Conservation (phyloP, 2,888 invertebrate genomes). For the Volucella inflata region DNA sequence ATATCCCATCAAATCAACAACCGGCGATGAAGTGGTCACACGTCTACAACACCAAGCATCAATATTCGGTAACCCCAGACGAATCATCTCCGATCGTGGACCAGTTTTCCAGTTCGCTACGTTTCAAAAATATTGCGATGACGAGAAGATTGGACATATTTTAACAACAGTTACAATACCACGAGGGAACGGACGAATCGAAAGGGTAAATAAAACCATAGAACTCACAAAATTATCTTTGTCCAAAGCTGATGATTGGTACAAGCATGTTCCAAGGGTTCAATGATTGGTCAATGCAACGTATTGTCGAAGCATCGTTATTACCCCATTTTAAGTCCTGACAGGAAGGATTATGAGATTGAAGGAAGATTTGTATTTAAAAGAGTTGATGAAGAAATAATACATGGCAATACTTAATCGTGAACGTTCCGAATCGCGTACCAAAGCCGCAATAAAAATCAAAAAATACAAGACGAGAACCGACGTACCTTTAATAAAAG, state of each 20-base stretch:
- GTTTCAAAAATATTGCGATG: conserved; percentile 22
- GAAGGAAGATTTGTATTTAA: not conserved
- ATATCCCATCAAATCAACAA: conserved; percentile 77
- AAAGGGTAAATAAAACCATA: conserved; percentile 79
- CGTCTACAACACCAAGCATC: conserved; percentile 72
- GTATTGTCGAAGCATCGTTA: not conserved
- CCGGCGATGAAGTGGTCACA: conserved; percentile 77
- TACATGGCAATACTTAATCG: too few species aligned
- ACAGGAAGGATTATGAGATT: conserved; percentile 23
- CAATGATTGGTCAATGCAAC: conserved; percentile 73
- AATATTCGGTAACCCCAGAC: conserved; percentile 66
- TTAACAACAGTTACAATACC: conserved; percentile 8
- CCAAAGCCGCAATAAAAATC: conserved; percentile 3
- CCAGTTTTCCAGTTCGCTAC: conserved; percentile 14
- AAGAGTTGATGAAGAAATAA: too few species aligned
- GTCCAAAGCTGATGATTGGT: conserved; percentile 78
- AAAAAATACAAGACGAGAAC: conserved; percentile 24
- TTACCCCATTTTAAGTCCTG: conserved; percentile 24
- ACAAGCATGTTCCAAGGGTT: conserved; percentile 67
- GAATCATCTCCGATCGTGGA: conserved; percentile 76
- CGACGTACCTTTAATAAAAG: conserved; percentile 1
- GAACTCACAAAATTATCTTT: too few species aligned
- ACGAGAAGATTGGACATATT: conserved; percentile 6
- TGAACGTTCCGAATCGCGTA: not conserved
- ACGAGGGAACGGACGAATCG: conserved; percentile 79